Evolutionary conservation across 2,888 invertebrate genomes (phyloP), one percentile per base, ranked within the genome.

Genomic region (Phasia obesa): DNA sequence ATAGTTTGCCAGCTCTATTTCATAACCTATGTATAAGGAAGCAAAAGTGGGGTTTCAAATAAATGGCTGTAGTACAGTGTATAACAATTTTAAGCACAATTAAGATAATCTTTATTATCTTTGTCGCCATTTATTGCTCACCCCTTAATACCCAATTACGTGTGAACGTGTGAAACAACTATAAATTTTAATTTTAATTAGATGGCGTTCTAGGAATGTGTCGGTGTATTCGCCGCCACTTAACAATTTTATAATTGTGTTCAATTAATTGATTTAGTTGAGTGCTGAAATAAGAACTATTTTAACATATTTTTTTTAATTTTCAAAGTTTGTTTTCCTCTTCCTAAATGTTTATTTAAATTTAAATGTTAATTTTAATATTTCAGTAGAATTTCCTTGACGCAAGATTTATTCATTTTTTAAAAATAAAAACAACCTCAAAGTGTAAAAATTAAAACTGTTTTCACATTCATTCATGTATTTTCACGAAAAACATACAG

Each of bases 201-300:
- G 73, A 59, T 53, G 51, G 13, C 44, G 35, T 80, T 80, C 60
- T 31, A n/a, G 42, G 67, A 73, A 67, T 67, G 59, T 74, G 73
- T 67, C 47, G 67, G 79, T 67, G 73, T 67, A 35, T 38, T 51
- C 60, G 67, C 25, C 53, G 59, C 35, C 73, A 69, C 53, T 62
- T 60, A 67, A 55, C 47, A 47, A 74, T 60, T 74, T 80, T n/a
- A 25, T 67, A 60, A 79, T 64, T 73, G 35, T 74, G 23, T 62
- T 55, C 51, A 47, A 67, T 53, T 79, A 67, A 79, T 85, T 75
- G 42, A 79, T 82, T 82, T 78, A 23, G 49, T 60, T 59, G 31
- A 51, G 57, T 59, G 57, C 25, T 67, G 49, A 59, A 59, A 49
- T n/a, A n/a, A n/a, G n/a, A 51, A 59, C 38, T 42, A 21, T 59